Base-by-base conservation (phyloP, 2,113 vertebrate genomes). In the Gopherus flavomarginatus region DNA sequence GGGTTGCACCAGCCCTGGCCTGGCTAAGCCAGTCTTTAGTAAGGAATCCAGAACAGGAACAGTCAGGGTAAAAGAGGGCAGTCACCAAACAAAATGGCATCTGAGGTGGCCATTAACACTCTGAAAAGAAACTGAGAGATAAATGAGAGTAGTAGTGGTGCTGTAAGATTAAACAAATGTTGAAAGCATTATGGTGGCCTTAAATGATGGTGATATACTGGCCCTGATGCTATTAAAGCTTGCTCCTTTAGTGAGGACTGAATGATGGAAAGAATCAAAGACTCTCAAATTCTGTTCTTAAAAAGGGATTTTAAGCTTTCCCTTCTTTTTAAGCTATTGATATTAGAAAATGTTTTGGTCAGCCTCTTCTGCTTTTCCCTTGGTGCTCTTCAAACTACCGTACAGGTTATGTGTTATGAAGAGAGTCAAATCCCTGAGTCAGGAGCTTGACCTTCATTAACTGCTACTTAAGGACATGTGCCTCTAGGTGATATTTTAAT, bases 381-480 rank as follows among this genome's bases (percentile, higher is more conserved):
- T 56, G 53, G 21, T 44, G 35, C 89, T 95, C 77, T 31, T 83
- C 38, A 91, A 94, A 65, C 90, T 88, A 50, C 50, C 16, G 13
- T 50, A 56, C 85, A 86, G 72, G 72, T 94, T 83, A 91, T 96
- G 83, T 93, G 83, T 96, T 94, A 96, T 88, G 90, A 97, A 93
- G 87, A 29, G 57, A 57, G 77, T 89, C 87, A 96, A 92, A 95
- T 90, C 56, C 85, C 6, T 7, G 94, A 92, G 83, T 89, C 79
- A 90, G 75, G 85, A 87, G 96, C 83, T 90, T 65, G 85, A 83
- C 90, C 90, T 95, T 96, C 96, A 97, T 95, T 97, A 97, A 92
- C 83, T 97, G 89, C 44, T 10, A 92, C 75, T 86, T 91, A 83
- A 97, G 86, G 85, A 95, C 81, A 88, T 79, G 85, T 92, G 93